A percentile compares a stretch with the other conserved stretches of the same genome.
Evolutionary conservation across 92 coral and sea anemone species (phyloP).

Genomic region (Paramuricea clavata): DNA sequence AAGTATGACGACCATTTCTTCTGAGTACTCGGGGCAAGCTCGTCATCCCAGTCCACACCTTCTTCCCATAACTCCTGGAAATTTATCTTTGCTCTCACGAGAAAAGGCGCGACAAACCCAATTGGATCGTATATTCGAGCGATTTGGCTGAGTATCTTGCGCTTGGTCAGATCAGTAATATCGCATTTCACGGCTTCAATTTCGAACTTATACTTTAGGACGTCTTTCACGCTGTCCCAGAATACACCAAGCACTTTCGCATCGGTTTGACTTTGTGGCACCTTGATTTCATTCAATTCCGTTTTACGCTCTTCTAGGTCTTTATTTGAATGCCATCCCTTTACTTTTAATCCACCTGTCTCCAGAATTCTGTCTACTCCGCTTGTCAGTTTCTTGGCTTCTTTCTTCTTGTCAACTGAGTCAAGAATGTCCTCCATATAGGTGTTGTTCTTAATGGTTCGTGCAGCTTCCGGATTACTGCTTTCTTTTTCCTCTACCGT

Average conservation of each 20-base stretch:
- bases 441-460: conserved; percentile 56
- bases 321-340: conserved; percentile 34
- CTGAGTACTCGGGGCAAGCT: conserved; percentile 15
- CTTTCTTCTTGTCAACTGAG: conserved; percentile 52
- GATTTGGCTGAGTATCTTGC: no score
- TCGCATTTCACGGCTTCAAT: no score
- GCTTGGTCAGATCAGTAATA: no score
- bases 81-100: no score
- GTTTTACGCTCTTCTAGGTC: conserved; percentile 15
- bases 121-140: no score
- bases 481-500: conserved; percentile 54
- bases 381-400: conserved; percentile 47
- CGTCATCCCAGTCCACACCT: conserved; percentile 59
- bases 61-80: conserved; percentile 39
- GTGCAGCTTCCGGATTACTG: conserved; percentile 66
- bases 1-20: conserved; percentile 22
- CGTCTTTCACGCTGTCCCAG: no score
- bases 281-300: neutral
- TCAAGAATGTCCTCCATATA: conserved; percentile 77
- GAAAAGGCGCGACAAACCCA: no score
- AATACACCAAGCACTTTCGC: no score
- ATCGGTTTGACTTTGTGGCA: neutral
- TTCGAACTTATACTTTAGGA: no score
- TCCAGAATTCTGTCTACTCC: conserved; percentile 57
- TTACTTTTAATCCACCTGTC: conserved; percentile 60